Evolutionary conservation across 2,888 invertebrate species (phyloP).

Genomic region (Caenorhabditis panamensis): DNA sequence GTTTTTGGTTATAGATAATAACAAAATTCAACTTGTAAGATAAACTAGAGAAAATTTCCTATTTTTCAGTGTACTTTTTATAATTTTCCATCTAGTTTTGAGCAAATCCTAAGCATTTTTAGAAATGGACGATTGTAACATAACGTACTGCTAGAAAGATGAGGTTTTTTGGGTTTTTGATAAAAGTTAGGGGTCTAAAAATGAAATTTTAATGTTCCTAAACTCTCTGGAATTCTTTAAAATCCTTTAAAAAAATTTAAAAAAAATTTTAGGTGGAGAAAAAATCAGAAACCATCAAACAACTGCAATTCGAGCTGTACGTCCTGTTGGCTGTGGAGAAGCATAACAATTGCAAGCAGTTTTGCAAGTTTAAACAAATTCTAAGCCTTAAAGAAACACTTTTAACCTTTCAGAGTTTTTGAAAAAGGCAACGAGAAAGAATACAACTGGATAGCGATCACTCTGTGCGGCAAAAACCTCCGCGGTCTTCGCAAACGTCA

Average conservation of each 20-base stretch:
- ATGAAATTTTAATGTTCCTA: no score
- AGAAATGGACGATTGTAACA: no score
- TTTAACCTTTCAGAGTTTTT: constrained; percentile 35
- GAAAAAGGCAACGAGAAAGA: constrained; percentile 63
- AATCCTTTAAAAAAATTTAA: neutral
- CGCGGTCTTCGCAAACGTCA: constrained; percentile 61
- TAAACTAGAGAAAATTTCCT: no score
- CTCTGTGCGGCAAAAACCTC: constrained; percentile 66
- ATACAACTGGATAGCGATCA: constrained; percentile 68
- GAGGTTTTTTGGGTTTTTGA: no score
- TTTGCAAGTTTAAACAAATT: constrained; percentile 52
- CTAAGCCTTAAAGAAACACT: neutral
- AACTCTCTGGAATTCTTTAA: neutral
- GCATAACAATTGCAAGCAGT: constrained; percentile 62
- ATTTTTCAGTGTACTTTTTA: no score
- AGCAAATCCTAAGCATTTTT: no score
- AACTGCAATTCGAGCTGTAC: constrained; percentile 65
- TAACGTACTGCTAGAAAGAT: no score
- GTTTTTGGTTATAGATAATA: no score
- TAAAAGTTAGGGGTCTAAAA: no score
- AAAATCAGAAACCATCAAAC: constrained; percentile 60
- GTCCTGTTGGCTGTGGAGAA: constrained; percentile 62
- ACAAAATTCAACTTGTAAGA: no score
- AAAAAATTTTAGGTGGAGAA: constrained; percentile 57
- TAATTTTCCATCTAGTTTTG: no score